A percentile compares a stretch with the other conserved stretches of the same genome.
phyloP scores from a whole-genome alignment of 2,113 vertebrate species.

The Reinhardtius hippoglossoides region DNA sequence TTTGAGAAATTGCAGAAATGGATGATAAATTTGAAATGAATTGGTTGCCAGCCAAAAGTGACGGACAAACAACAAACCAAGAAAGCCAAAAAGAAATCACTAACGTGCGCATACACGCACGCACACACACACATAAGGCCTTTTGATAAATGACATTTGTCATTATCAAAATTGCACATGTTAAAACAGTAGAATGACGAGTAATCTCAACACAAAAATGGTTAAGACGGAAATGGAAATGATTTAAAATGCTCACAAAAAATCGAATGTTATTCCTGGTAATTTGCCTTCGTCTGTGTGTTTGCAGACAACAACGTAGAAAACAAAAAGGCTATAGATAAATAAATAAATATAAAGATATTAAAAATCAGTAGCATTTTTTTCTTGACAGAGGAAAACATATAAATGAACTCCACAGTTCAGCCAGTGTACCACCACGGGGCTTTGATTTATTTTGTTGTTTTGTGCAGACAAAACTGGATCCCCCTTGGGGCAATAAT shows the following conservation, averaged over 20 bases:
- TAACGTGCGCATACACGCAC: not conserved
- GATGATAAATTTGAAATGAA: slow-evolving; percentile 73
- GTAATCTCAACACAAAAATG: not conserved
- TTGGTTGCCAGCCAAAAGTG: slow-evolving; percentile 69
- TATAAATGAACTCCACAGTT: slow-evolving; percentile 65
- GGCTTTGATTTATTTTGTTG: slow-evolving; percentile 78
- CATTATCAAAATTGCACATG: slow-evolving; percentile 47
- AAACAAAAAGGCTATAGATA: slow-evolving; percentile 12
- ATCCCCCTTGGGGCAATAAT: slow-evolving; percentile 73
- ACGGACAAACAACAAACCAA: slow-evolving; percentile 59
- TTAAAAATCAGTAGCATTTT: slow-evolving; percentile 55
- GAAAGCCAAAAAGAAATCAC: slow-evolving; percentile 11
- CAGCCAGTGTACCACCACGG: slow-evolving; percentile 61
- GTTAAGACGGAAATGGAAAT: slow-evolving; percentile 26
- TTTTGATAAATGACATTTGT: slow-evolving; percentile 53
- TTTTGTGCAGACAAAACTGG: slow-evolving; percentile 73
- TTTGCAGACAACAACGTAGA: slow-evolving; percentile 32
- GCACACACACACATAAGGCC: slow-evolving; percentile 32
- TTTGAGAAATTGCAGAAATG: slow-evolving; percentile 71
- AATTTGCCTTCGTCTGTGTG: slow-evolving; percentile 82
- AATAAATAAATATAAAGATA: slow-evolving; percentile 59
- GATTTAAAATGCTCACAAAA: slow-evolving; percentile 35
- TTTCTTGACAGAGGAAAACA: slow-evolving; percentile 49
- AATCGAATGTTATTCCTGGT: slow-evolving; percentile 74
- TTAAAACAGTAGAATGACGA: slow-evolving; percentile 29